Percentiles rank a stretch among this genome's conserved stretches.
These are phyloP conservation scores for Holothuria leucospilota DNA, from an alignment of 53 echinoderm and acorn worm species.

Conservation along the genomic window DNA sequence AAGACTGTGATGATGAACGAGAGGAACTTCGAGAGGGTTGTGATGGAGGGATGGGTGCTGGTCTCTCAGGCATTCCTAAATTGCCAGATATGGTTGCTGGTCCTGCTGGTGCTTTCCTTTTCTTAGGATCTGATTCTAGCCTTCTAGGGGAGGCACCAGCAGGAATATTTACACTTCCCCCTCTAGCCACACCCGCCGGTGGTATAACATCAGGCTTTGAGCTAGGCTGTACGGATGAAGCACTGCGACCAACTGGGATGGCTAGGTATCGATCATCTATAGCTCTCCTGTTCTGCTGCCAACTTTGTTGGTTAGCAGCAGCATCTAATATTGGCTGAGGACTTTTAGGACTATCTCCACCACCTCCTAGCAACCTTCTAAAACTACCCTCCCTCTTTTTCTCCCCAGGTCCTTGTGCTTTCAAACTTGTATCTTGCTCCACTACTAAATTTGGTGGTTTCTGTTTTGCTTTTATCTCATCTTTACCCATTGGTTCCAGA, in stretches of 20 bases:
- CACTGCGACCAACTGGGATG: constrained; percentile 30
- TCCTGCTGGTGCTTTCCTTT: constrained; percentile 8
- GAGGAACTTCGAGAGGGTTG: constrained; percentile 11
- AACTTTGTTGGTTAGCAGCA: constrained; percentile 1
- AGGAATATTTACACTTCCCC: constrained; percentile 47
- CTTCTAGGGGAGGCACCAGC: background rate
- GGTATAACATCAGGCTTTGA: constrained; percentile 3
- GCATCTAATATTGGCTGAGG: constrained; percentile 41
- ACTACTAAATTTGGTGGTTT: constrained; percentile 49
- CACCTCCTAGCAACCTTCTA: constrained; percentile 2
- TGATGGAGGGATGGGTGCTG: constrained; percentile 25
- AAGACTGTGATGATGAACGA: background rate
- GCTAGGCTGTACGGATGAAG: constrained; percentile 20
- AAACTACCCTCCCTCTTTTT: constrained; percentile 41
- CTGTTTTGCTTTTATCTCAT: constrained; percentile 60
- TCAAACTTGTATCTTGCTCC: constrained; percentile 43
- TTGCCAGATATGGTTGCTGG: background rate
- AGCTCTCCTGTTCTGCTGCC: constrained; percentile 30
- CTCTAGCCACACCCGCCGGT: background rate
- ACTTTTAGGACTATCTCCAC: constrained; percentile 10
- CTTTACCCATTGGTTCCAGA: constrained; percentile 82
- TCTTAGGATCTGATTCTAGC: constrained; percentile 3
- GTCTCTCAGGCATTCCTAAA: constrained; percentile 19
- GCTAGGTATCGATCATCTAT: constrained; percentile 23
- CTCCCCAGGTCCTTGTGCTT: constrained; percentile 38